A percentile compares a stretch with the other conserved stretches of the same genome.
These are phyloP conservation scores for Cacoxenus indagator DNA, from an alignment of 2,888 invertebrate species.

Conservation along the genomic window DNA sequence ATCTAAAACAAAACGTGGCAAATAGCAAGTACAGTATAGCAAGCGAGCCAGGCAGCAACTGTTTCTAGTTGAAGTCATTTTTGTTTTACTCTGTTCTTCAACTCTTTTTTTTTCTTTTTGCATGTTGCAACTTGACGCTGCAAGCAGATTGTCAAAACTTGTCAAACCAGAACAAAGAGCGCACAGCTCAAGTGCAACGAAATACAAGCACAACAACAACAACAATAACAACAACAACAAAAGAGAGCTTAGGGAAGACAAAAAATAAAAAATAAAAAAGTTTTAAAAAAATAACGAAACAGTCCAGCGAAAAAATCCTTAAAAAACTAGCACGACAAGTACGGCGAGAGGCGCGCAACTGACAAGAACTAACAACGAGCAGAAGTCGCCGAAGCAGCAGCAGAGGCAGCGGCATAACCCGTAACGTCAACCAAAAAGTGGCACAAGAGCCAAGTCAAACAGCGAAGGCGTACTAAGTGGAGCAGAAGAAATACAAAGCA, in stretches of 20 bases:
- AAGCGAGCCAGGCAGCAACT: slow-evolving; percentile 19
- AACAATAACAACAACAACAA: slow-evolving; percentile 6
- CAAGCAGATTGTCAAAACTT: slow-evolving; percentile 44
- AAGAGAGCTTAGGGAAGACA: neutral
- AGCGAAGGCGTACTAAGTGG: neutral
- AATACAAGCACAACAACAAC: slow-evolving; percentile 13
- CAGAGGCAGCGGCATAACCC: no score
- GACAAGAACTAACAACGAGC: slow-evolving; percentile 35
- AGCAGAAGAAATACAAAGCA: neutral
- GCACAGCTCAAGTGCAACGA: slow-evolving; percentile 19
- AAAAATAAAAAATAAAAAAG: neutral
- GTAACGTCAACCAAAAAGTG: neutral
- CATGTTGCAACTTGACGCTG: neutral
- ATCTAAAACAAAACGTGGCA: neutral
- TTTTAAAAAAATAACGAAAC: neutral
- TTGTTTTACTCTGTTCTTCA: neutral
- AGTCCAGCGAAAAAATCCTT: slow-evolving; percentile 4
- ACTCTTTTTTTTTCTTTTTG: neutral
- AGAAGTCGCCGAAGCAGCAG: slow-evolving; percentile 23
- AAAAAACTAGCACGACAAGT: slow-evolving; percentile 16
- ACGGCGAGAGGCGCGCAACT: slow-evolving; percentile 29
- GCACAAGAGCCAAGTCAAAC: neutral
- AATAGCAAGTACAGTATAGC: neutral
- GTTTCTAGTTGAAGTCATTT: slow-evolving; percentile 4
- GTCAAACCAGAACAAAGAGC: slow-evolving; percentile 33